Evolutionary conservation across 2,797 vertebrate genomes (phyloP).

Genomic region (Erethizon dorsatum): DNA sequence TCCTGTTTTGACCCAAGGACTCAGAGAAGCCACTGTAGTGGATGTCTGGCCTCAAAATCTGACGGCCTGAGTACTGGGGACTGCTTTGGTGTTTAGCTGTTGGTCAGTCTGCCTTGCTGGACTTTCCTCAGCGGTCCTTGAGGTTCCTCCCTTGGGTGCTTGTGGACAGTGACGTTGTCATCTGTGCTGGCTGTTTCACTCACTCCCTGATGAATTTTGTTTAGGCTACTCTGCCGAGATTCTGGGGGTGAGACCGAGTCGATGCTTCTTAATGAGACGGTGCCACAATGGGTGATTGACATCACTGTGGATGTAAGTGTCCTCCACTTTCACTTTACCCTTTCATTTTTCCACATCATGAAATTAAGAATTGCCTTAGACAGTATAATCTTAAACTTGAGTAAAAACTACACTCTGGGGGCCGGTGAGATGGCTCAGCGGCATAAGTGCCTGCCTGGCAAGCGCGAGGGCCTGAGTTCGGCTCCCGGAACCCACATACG

Average conservation of each 20-base stretch:
- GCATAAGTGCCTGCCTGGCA: too few relatives aligned
- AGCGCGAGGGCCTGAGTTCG: too few relatives aligned
- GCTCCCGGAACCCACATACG: too few relatives aligned
- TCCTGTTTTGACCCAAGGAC: not conserved
- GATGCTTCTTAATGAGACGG: slow-evolving; percentile 99
- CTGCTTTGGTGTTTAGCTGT: not conserved
- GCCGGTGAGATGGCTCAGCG: too few relatives aligned
- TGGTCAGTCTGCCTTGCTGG: not conserved
- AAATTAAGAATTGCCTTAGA: not conserved
- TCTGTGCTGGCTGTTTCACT: not conserved
- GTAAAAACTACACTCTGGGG: not conserved
- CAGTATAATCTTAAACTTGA: not conserved
- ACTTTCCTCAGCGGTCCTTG: not conserved
- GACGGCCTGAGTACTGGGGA: not conserved
- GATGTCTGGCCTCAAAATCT: not conserved
- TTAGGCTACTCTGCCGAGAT: slow-evolving; percentile 97
- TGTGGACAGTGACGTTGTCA: not conserved
- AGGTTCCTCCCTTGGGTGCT: not conserved
- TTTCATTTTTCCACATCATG: not conserved
- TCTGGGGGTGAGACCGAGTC: slow-evolving; percentile 99
- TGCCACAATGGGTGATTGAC: slow-evolving; percentile 99
- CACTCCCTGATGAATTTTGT: slow-evolving; percentile 32
- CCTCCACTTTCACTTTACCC: not conserved
- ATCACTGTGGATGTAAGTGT: slow-evolving; percentile 99
- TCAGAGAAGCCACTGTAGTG: not conserved